Base-by-base conservation (phyloP, 1,140 invertebrate genomes). In the Dendrolimus punctatus region DNA sequence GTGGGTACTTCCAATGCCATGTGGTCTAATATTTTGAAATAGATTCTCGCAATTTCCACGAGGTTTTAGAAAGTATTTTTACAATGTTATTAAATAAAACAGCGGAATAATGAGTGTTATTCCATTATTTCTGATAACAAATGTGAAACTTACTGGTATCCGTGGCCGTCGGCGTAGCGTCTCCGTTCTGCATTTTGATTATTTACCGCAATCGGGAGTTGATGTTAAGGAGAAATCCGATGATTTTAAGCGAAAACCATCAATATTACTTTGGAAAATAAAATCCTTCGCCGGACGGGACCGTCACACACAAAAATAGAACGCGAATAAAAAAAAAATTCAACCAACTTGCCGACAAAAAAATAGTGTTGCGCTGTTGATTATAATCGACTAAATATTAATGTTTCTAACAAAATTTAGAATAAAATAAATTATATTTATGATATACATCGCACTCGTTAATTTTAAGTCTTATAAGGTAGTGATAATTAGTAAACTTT, bases 301-400 rank as follows among this genome's bases (percentile, higher is more conserved):
- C 80, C 80, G 81, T 85, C 81, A 85, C 81, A 76, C 80, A 80
- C 81, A 83, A 85, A 85, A 85, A 85, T 85, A 85, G 81, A 85
- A 85, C 80, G 77, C 71, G 80, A 83, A 79, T 85, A 81, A 81
- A 85, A 83, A 85, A 85, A 73, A 83, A 85, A 73, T 78, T 76
- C 75, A 68, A 73, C 72, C 73, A 80, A 81, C 79, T 72, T 76
- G 64, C 58, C 60, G 60, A 64, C 64, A 58, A 48, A 60, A 55
- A 64, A 37, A 42, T 10, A 51, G n/a, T 6, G 7, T 10, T 46
- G 38, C 58, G 58, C 56, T 47, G 59, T 23, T 50, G 58, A 37
- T n/a, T n/a, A 53, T 60, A 23, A 23, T 23, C 23, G 23, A 23
- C 23, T 23, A 23, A 2, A 23, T 23, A 23, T 23, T 23, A 23